Conservation (phyloP, 2,888 invertebrate genomes). For the Agrotis clavis region DNA sequence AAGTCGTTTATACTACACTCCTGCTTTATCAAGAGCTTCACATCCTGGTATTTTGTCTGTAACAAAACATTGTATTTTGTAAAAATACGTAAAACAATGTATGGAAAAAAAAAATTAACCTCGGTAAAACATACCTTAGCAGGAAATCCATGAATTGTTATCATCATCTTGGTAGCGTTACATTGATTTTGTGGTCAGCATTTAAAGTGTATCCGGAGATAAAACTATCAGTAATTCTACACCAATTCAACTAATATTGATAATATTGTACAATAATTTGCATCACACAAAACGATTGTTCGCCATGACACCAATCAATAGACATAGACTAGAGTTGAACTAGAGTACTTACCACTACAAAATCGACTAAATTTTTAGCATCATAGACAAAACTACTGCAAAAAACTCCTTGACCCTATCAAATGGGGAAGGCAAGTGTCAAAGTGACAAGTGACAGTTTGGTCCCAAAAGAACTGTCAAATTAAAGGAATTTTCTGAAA, state of each 20-base stretch:
- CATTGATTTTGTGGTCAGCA: neutral
- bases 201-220: conserved; percentile 6
- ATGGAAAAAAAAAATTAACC: conserved; percentile 7
- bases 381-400: too few species aligned
- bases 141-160: conserved; percentile 84
- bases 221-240: neutral
- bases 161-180: conserved; percentile 79
- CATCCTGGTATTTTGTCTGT: conserved; percentile 83
- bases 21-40: conserved; percentile 80
- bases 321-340: too few species aligned
- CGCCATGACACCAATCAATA: conserved; percentile 48
- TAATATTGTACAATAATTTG: neutral
- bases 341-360: too few species aligned
- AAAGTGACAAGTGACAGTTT: too few species aligned
- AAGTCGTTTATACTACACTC: conserved; percentile 83
- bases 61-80: conserved; percentile 42
- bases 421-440: too few species aligned
- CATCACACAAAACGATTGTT: neutral
- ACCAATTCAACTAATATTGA: conserved; percentile 16
- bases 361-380: too few species aligned
- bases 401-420: too few species aligned
- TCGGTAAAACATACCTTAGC: conserved; percentile 70
- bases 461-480: too few species aligned
- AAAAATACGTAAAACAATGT: neutral
- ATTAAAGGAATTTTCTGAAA: too few species aligned